phyloP scores from a whole-genome alignment of 2,113 vertebrate species.

The Mandrillus leucophaeus region DNA sequence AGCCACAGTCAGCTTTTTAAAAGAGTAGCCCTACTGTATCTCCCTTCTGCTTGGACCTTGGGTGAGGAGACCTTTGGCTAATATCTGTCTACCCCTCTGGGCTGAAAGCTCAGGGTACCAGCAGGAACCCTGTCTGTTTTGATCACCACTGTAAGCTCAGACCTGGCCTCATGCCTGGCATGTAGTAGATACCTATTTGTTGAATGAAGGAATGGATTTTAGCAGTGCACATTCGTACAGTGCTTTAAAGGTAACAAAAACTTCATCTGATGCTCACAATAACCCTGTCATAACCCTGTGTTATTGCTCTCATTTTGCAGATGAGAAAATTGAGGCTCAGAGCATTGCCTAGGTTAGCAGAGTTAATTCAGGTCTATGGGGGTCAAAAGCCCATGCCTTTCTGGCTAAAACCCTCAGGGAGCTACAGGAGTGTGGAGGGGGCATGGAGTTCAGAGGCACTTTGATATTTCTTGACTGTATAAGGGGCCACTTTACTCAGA shows the following conservation, averaged over 20 bases:
- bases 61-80: not conserved
- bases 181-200: not conserved
- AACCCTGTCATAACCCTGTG: not conserved
- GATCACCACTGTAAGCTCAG: not conserved
- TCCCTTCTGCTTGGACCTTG: not conserved
- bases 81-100: not conserved
- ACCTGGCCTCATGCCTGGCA: not conserved
- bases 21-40: not conserved
- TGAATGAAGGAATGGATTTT: conserved; percentile 24
- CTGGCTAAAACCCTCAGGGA: not conserved
- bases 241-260: conserved; percentile 12
- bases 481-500: conserved; percentile 4
- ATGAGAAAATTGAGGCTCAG: conserved; percentile 1
- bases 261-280: not conserved
- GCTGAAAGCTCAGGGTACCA: not conserved
- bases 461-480: conserved; percentile 29
- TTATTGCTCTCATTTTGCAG: conserved; percentile 27
- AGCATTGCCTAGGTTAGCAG: not conserved
- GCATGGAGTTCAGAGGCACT: not conserved
- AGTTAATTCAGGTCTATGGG: not conserved
- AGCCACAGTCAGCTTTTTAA: not conserved
- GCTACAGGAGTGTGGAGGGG: not conserved
- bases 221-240: not conserved
- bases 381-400: not conserved
- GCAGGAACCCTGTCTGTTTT: not conserved